Evolutionary conservation across 2,888 invertebrate species (phyloP).

Genomic region (Branchipolynoe longqiensis): DNA sequence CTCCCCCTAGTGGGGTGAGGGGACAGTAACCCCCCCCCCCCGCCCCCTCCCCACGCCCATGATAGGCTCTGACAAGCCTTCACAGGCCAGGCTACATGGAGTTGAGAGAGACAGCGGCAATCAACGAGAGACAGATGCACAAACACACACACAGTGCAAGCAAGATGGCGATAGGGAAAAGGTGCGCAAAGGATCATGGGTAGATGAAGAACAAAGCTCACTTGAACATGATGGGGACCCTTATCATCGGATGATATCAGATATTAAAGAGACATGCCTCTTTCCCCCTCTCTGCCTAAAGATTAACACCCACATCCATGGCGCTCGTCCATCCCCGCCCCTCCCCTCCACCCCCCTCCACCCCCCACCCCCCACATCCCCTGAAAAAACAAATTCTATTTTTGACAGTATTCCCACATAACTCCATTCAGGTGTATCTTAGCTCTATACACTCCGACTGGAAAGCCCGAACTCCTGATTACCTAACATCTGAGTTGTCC

Average conservation of each 20-base stretch:
- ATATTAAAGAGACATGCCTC: too few species aligned
- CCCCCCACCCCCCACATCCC: neutral
- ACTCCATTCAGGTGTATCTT: too few species aligned
- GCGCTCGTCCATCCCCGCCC: neutral
- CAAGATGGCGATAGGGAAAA: neutral
- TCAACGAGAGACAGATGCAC: neutral
- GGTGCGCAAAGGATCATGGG: neutral
- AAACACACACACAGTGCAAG: too few species aligned
- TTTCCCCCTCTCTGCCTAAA: neutral
- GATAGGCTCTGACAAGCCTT: too few species aligned
- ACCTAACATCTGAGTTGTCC: too few species aligned
- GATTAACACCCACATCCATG: neutral
- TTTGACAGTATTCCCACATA: constrained; percentile 2
- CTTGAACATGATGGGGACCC: too few species aligned
- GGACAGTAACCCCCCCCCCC: neutral
- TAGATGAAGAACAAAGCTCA: constrained; percentile 14
- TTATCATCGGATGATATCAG: too few species aligned
- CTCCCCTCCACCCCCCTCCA: neutral
- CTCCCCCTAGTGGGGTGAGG: neutral
- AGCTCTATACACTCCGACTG: too few species aligned
- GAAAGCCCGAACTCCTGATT: too few species aligned
- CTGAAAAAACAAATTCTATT: constrained; percentile 8
- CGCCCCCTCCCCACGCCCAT: neutral
- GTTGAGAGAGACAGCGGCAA: constrained; percentile 3
- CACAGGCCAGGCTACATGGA: constrained; percentile 20